phyloP scores from a whole-genome alignment of 2,888 invertebrate genomes.

The Leptogaster cylindrica region DNA sequence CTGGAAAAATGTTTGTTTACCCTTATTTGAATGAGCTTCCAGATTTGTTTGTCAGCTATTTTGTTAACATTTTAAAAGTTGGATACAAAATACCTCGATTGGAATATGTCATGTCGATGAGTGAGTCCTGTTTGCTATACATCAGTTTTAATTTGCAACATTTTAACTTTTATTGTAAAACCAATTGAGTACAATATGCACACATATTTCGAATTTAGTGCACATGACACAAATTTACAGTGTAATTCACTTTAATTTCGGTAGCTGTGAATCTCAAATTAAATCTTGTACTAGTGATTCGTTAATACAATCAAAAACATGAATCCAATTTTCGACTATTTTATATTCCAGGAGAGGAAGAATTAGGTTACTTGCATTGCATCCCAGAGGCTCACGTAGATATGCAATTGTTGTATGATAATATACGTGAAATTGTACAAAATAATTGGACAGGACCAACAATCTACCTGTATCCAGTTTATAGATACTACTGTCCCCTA shows the following conservation, averaged over 20 bases:
- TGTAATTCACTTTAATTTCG: no score
- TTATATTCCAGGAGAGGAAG: constrained; percentile 51
- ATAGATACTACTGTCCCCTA: constrained; percentile 59
- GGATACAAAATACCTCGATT: constrained; percentile 60
- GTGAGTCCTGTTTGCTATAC: constrained; percentile 49
- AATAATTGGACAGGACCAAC: constrained; percentile 58
- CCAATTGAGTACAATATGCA: no score
- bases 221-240: no score
- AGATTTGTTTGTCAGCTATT: constrained; percentile 55
- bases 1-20: constrained; percentile 57
- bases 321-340: background rate
- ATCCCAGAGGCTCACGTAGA: constrained; percentile 58
- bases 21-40: constrained; percentile 59
- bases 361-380: constrained; percentile 54
- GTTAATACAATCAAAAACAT: background rate
- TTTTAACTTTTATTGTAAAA: background rate
- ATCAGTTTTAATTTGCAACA: background rate
- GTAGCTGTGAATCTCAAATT: no score
- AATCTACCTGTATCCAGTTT: constrained; percentile 59
- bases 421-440: constrained; percentile 55
- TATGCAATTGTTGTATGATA: constrained; percentile 56
- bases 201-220: background rate
- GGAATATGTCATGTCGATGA: constrained; percentile 59
- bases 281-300: no score
- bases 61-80: constrained; percentile 57